Evolutionary conservation across 2,113 vertebrate genomes (phyloP).

Genomic region (Pitta sordida): DNA sequence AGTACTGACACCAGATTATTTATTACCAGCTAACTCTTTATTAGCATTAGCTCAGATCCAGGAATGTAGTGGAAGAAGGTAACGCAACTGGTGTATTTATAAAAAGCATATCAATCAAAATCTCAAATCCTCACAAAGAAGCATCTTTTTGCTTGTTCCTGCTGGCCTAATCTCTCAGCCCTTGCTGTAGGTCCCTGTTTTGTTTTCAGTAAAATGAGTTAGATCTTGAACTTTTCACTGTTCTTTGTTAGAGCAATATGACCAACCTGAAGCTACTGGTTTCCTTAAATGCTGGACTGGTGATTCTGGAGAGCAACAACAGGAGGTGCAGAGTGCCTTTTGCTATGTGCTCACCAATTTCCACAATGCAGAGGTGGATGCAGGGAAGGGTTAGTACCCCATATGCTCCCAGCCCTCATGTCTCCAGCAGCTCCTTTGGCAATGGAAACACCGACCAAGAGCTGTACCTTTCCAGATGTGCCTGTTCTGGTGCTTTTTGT

Average conservation of each 20-base stretch:
- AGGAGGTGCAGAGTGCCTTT: neutral
- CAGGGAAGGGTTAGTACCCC: accelerated
- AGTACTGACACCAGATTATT: neutral
- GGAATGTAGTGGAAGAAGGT: neutral
- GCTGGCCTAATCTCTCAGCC: neutral
- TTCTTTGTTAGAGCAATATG: neutral
- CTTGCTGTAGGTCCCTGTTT: neutral
- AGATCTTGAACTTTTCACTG: neutral
- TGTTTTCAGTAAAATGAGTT: neutral
- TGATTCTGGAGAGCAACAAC: neutral
- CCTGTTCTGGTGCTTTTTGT: neutral
- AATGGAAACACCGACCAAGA: accelerated
- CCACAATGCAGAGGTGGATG: accelerated
- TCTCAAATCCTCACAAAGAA: neutral
- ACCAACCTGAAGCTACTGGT: neutral
- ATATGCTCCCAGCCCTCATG: accelerated
- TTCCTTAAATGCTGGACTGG: neutral
- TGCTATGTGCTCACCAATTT: accelerated
- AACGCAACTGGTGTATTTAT: neutral
- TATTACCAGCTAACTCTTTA: neutral
- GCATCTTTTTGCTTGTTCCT: neutral
- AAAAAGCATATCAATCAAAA: neutral
- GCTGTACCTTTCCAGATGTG: accelerated
- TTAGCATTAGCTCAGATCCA: neutral
- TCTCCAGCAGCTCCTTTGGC: neutral